Evolutionary conservation across 2,888 invertebrate species (phyloP), one percentile per base, ranked within the genome.

Genomic region (Hydrotaea cyrtoneurina): DNA sequence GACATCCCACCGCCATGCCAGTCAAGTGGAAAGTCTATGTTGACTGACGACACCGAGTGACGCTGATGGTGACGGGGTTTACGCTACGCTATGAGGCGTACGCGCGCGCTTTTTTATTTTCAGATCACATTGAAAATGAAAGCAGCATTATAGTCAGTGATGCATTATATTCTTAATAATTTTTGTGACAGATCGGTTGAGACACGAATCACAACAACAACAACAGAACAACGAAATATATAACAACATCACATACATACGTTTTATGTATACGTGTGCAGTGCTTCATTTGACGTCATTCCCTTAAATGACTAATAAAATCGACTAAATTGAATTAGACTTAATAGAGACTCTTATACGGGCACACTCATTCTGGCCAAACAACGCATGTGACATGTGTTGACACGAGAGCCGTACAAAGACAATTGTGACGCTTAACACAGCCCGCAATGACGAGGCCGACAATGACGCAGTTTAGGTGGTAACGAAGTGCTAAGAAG

Each of bases 221-320:
- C 21, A 43, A 39, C 43, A 43, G 59, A 26, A 23, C 26, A n/a
- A n/a, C n/a, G n/a, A n/a, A n/a, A n/a, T 59, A 31, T 26, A 26
- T 62, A 31, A 31, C 7, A 31, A 31, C 31, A 31, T 4, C 31
- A 23, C 15, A 11, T 26, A 13, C 57, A 21, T 23, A 19, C 57
- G 19, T n/a, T n/a, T n/a, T n/a, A n/a, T n/a, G n/a, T 57, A 19
- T 10, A 8, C 39, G 31, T 15, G 19, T 43, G 43, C 15, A 21
- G 21, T 31, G 64, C n/a, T 23, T 57, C 76, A 73, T 66, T 83
- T 82, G 84, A 85, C 84, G 84, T 85, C 84, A 85, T 82, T 57
- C 53, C 73, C 64, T 69, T 85, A 79, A 85, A 77, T 85, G 84
- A 85, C 66, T 82, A 81, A 82, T 69, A 78, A 85, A 79, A 66